Evolutionary conservation across 2,888 invertebrate species (phyloP), one percentile per base, ranked within the genome.

Genomic region (Zeuzera pyrina): DNA sequence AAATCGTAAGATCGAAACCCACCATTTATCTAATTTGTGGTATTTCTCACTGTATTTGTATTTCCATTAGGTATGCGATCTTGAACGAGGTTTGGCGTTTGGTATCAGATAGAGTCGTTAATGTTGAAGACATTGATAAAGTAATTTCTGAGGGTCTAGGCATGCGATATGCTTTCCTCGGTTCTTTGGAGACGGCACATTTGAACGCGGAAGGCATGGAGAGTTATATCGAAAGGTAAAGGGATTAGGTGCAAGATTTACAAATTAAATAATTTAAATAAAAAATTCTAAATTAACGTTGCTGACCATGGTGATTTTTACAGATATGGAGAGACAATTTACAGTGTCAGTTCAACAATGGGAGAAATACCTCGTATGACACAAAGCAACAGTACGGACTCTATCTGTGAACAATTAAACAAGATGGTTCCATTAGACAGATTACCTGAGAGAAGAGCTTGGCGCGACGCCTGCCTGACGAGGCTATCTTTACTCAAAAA

Each of bases 61-160:
- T 32, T 38, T 41, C 14, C 15, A 26, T 51, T 69, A 92, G 92
- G 56, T 98, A 97, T 65, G 95, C 96, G 0, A 91, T 98, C 47
- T 69, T 98, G 29, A 94, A 95, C 58, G 98, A 98, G 81, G 90
- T 92, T 0, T 98, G 94, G 93, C 88, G 94, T 44, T 81, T 98
- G 29, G 92, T 97, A 0, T 86, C 90, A 35, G 92, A 91, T 42
- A 93, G 92, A 12, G 85, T 97, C n/a, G 84, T 98, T 10, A 88
- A 89, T 56, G 95, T 93, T 0, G 88, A 91, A 49, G 98, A 98
- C 59, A 86, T 97, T 2, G 98, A 98, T 58, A 91, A 91, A 51
- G 95, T 97, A 1, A 97, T 97, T 88, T 93, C 93, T 1, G 93
- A 95, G 61, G 98, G 98, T 6, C 86, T 98, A 22, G 98, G 97